These are phyloP conservation scores for Amblyraja radiata DNA, from an alignment of 2,797 vertebrate genomes.

Conservation along the genomic window DNA sequence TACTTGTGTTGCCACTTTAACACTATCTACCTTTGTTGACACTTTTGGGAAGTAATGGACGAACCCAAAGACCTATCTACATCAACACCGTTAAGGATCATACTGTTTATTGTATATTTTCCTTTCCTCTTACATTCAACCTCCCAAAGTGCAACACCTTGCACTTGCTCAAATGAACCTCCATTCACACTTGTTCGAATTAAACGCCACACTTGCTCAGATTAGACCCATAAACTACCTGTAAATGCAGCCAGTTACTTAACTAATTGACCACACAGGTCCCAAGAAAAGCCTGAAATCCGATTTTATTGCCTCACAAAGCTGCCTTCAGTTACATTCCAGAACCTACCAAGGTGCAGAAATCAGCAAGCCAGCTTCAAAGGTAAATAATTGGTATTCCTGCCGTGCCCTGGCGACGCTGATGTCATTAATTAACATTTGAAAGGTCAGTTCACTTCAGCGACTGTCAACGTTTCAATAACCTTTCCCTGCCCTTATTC, in stretches of 20 bases:
- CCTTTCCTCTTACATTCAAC: too few relatives aligned
- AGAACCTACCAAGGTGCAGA: background rate
- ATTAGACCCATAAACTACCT: background rate
- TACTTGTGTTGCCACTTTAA: too few relatives aligned
- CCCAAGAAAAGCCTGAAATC: background rate
- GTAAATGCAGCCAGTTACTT: background rate
- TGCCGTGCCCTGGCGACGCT: background rate
- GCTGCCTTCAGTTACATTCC: background rate
- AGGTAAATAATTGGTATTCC: background rate
- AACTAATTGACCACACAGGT: too few relatives aligned
- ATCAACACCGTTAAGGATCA: too few relatives aligned
- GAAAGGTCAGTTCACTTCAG: background rate
- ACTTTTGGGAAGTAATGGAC: too few relatives aligned
- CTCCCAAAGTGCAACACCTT: too few relatives aligned
- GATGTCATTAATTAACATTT: conserved; percentile 1
- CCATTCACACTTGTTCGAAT: too few relatives aligned
- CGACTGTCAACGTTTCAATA: background rate
- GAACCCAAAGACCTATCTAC: too few relatives aligned
- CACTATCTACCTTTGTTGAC: too few relatives aligned
- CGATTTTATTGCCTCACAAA: background rate
- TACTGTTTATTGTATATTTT: too few relatives aligned
- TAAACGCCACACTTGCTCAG: too few relatives aligned
- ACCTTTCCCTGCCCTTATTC: conserved; percentile 8
- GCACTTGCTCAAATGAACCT: too few relatives aligned
- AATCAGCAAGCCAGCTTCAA: background rate